Percentiles rank a stretch among this genome's conserved stretches.
These are phyloP conservation scores for Peromyscus californicus DNA, from an alignment of 2,113 vertebrate genomes.

Conservation along the genomic window DNA sequence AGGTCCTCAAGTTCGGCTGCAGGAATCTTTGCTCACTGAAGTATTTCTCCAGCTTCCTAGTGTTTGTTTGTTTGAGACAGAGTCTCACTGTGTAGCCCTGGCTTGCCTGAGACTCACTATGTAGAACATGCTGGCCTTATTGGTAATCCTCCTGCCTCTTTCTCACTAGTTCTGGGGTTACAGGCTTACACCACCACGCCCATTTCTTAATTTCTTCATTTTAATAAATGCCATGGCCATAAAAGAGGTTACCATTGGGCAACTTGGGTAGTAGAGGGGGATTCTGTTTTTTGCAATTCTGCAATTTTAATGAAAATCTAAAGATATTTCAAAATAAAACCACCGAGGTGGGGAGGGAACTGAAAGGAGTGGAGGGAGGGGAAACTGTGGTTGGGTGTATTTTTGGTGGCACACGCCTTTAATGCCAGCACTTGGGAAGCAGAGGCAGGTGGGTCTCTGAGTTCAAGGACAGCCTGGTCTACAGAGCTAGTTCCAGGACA, in stretches of 20 bases:
- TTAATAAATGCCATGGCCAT: background rate
- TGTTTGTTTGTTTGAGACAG: background rate
- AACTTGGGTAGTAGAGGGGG: background rate
- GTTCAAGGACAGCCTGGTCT: background rate
- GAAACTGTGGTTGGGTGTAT: background rate
- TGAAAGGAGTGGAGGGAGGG: background rate
- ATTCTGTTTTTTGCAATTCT: background rate
- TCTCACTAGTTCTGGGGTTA: too few relatives aligned
- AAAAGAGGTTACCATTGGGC: background rate
- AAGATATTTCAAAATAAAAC: constrained; percentile 48
- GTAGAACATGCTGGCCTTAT: background rate
- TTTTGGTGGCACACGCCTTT: background rate
- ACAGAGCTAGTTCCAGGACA: background rate
- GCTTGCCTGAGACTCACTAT: background rate
- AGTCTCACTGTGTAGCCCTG: background rate
- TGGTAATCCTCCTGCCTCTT: background rate
- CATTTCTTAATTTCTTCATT: background rate
- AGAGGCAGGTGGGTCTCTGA: background rate
- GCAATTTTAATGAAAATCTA: constrained; percentile 14
- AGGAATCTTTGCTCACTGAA: too few relatives aligned
- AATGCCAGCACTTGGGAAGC: background rate
- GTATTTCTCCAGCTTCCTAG: too few relatives aligned
- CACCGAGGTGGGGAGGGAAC: background rate
- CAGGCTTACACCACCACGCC: background rate
- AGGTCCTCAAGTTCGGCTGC: background rate